Conservation (phyloP, 2,113 vertebrate species). For the Pedionomus torquatus region DNA sequence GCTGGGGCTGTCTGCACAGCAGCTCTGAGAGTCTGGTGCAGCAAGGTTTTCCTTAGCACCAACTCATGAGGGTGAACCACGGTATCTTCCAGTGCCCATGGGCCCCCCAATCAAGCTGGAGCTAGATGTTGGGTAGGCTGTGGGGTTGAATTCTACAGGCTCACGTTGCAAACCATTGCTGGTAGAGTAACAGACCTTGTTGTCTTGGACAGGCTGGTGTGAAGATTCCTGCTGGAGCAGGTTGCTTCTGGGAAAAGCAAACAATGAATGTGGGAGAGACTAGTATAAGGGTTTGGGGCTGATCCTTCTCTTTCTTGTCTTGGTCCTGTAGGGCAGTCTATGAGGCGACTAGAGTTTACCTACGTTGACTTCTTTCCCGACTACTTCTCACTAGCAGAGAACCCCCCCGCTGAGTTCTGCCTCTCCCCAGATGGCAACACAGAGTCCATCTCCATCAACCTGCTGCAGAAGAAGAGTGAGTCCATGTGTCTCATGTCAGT, state of each 20-base stretch:
- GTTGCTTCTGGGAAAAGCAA: neutral
- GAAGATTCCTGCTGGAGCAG: neutral
- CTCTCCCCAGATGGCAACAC: constrained; percentile 90
- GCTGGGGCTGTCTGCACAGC: neutral
- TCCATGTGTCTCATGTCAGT: rapidly evolving
- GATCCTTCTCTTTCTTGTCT: neutral
- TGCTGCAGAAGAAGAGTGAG: constrained; percentile 92
- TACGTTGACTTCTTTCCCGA: constrained; percentile 90
- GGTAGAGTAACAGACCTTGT: neutral
- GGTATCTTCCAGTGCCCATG: neutral
- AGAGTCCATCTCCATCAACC: constrained; percentile 86
- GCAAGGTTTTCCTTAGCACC: neutral
- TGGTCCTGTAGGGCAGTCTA: constrained; percentile 68
- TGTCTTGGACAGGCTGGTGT: neutral
- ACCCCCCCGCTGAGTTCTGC: constrained; percentile 94
- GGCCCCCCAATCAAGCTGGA: neutral
- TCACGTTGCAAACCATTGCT: neutral
- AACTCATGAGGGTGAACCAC: neutral
- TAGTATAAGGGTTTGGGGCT: neutral
- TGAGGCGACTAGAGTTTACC: constrained; percentile 80
- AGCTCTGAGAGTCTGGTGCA: neutral
- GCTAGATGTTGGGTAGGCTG: neutral
- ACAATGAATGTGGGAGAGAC: neutral
- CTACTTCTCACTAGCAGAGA: constrained; percentile 93
- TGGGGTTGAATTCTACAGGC: neutral